These are phyloP conservation scores for Sceloporus tristichus DNA, from an alignment of 2,113 vertebrate species.

Conservation along the genomic window DNA sequence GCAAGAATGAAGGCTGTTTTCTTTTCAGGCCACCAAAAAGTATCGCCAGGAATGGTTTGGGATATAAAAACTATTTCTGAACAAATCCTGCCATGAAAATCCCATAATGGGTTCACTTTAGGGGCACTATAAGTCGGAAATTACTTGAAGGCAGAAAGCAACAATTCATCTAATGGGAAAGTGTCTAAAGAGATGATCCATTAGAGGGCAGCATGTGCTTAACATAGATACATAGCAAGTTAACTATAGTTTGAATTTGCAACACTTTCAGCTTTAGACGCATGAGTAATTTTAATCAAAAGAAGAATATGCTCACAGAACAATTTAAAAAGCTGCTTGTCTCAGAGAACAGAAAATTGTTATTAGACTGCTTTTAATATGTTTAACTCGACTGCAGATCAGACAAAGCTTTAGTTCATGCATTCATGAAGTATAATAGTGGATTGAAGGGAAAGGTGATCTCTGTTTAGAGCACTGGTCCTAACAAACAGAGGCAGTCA, in stretches of 20 bases:
- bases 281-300: constrained; percentile 24
- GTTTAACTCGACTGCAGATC: background rate
- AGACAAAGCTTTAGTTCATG: background rate
- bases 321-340: background rate
- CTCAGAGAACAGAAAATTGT: constrained; percentile 35
- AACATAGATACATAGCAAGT: background rate
- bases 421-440: background rate
- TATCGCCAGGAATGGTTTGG: background rate
- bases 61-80: too few relatives aligned
- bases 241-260: background rate
- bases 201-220: constrained; percentile 78
- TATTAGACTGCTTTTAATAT: constrained; percentile 7
- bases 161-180: background rate
- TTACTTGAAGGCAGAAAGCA: too few relatives aligned
- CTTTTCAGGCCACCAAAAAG: background rate
- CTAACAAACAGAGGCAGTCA: too few relatives aligned
- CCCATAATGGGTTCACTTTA: too few relatives aligned
- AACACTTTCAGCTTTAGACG: constrained; percentile 17
- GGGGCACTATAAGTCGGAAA: too few relatives aligned
- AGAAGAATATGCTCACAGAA: background rate
- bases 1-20: background rate
- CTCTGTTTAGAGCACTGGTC: background rate
- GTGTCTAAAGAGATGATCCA: constrained; percentile 25
- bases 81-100: too few relatives aligned
- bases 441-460: background rate